Percentiles rank a stretch among this genome's conserved stretches.
These are phyloP conservation scores for Erethizon dorsatum DNA, from an alignment of 2,797 vertebrate species.

Conservation along the genomic window DNA sequence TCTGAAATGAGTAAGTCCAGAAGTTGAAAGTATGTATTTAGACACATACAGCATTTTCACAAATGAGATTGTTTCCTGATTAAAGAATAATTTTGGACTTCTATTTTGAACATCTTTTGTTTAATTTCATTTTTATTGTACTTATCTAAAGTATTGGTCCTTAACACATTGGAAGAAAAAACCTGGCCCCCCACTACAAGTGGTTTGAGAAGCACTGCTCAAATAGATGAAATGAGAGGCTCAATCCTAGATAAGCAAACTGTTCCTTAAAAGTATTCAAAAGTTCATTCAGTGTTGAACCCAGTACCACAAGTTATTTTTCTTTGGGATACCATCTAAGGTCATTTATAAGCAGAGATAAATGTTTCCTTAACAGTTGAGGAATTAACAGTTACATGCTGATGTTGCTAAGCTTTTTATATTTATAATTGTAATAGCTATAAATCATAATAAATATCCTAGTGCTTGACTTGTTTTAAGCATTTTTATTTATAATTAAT, in stretches of 20 bases:
- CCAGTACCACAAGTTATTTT: neutral
- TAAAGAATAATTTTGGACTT: neutral
- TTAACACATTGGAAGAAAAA: neutral
- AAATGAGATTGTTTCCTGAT: neutral
- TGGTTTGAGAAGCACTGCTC: constrained; percentile 13
- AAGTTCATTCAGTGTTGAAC: neutral
- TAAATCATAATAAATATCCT: neutral
- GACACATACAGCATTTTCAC: neutral
- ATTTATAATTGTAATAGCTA: constrained; percentile 2
- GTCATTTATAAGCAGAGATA: constrained; percentile 30
- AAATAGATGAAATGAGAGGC: neutral
- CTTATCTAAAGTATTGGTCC: constrained; percentile 13
- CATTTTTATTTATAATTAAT: constrained; percentile 4
- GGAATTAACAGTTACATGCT: neutral
- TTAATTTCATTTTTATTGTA: constrained; percentile 48
- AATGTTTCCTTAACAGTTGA: constrained; percentile 44
- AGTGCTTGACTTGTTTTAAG: neutral
- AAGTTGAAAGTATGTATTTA: constrained; percentile 2
- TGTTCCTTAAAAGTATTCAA: constrained; percentile 25
- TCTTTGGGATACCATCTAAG: neutral
- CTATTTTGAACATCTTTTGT: neutral
- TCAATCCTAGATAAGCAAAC: neutral
- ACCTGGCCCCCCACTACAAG: neutral
- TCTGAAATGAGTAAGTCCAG: neutral
- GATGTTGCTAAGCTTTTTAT: constrained; percentile 19